A percentile compares a stretch with the other conserved stretches of the same genome.
Evolutionary conservation across 2,888 invertebrate genomes (phyloP).

Genomic region (Scelioninae gen. 1): DNA sequence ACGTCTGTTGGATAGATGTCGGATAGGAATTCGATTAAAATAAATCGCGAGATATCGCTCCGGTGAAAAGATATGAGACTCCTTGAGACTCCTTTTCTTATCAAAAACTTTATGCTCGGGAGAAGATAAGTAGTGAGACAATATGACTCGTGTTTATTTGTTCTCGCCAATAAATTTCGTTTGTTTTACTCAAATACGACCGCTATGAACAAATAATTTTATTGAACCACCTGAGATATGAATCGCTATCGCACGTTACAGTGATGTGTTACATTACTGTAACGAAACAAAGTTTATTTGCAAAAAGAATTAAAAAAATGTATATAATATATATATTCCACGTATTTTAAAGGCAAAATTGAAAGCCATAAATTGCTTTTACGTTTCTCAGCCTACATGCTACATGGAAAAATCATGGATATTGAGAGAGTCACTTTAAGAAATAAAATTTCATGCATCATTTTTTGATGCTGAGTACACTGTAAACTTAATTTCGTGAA

Average conservation of each 20-base stretch:
- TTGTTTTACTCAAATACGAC: background rate
- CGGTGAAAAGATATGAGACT: conserved; percentile 43
- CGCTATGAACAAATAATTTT: background rate
- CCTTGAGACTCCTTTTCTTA: conserved; percentile 38
- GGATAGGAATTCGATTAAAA: conserved; percentile 71
- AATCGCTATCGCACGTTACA: background rate
- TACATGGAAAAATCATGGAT: background rate
- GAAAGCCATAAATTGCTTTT: conserved; percentile 3
- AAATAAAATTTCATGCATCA: too few species aligned
- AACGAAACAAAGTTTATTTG: background rate
- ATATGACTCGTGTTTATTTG: background rate
- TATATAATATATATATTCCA: background rate
- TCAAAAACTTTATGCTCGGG: conserved; percentile 44
- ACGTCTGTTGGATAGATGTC: conserved; percentile 55
- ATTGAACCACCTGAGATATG: background rate
- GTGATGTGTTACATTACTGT: conserved; percentile 1
- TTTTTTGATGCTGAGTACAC: too few species aligned
- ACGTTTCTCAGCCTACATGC: background rate
- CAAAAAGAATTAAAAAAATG: background rate
- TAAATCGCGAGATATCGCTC: conserved; percentile 70
- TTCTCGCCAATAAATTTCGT: conserved; percentile 11
- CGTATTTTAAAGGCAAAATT: background rate
- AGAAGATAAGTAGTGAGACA: conserved; percentile 27
- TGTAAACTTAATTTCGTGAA: too few species aligned
- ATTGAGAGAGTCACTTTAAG: background rate